These are phyloP conservation scores for Thecophora atra DNA, from an alignment of 2,888 invertebrate genomes.

Conservation along the genomic window DNA sequence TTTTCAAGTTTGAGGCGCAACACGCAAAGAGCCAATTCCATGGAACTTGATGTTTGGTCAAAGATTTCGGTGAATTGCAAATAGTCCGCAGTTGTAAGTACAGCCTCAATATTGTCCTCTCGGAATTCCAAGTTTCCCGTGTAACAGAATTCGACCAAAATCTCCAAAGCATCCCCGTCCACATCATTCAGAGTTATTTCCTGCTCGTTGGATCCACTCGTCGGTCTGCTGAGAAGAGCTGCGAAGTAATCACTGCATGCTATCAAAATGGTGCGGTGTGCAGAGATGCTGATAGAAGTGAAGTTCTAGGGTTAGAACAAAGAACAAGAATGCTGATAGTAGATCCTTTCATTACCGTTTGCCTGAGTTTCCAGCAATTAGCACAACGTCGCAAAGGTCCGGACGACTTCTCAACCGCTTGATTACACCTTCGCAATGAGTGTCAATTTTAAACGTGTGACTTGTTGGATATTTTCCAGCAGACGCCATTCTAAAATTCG, in stretches of 20 bases:
- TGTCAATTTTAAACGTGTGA: no score
- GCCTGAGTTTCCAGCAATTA: no score
- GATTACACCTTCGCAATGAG: no score
- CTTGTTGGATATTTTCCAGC: no score
- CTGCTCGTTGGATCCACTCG: constrained; percentile 82
- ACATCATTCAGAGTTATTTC: constrained; percentile 87
- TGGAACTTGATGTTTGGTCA: constrained; percentile 86
- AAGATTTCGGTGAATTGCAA: constrained; percentile 87
- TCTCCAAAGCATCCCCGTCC: constrained; percentile 84
- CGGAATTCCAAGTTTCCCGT: constrained; percentile 81
- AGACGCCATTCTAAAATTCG: no score
- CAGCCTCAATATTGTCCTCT: constrained; percentile 90
- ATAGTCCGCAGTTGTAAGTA: constrained; percentile 87
- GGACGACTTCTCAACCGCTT: no score
- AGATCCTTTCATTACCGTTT: no score
- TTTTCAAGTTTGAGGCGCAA: constrained; percentile 85
- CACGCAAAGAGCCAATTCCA: constrained; percentile 95
- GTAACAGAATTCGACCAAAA: constrained; percentile 89
- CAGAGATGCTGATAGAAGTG: constrained; percentile 72
- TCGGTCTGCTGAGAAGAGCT: constrained; percentile 91
- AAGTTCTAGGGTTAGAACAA: no score
- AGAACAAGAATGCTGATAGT: no score
- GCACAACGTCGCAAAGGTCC: no score
- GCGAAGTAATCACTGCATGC: constrained; percentile 95
- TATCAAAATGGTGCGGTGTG: constrained; percentile 87